These are phyloP conservation scores for Lates calcarifer DNA, from an alignment of 2,113 vertebrate species.

Conservation along the genomic window DNA sequence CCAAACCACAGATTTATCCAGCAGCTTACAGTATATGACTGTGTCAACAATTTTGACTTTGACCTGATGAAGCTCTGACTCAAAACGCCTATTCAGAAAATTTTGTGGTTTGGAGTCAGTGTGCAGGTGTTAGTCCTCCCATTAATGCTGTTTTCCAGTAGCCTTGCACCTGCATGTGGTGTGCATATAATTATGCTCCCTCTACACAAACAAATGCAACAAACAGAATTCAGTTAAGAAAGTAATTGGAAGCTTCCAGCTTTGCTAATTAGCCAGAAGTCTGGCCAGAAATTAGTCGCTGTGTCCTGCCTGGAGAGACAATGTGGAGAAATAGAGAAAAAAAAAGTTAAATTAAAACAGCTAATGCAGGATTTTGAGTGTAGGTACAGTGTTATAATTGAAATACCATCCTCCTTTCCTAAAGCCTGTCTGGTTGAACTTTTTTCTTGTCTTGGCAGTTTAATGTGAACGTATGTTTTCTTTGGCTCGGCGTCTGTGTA, in stretches of 20 bases:
- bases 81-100: too few relatives aligned
- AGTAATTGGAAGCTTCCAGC: slow-evolving; percentile 46
- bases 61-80: background rate
- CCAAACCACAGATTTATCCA: background rate
- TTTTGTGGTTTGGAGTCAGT: background rate
- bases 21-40: too few relatives aligned
- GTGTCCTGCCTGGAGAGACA: background rate
- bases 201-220: slow-evolving; percentile 13
- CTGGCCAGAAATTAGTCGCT: slow-evolving; percentile 10
- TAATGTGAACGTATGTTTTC: background rate
- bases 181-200: background rate
- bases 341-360: background rate
- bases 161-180: slow-evolving; percentile 36
- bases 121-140: slow-evolving; percentile 8
- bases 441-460: background rate
- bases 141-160: background rate
- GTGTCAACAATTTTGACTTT: too few relatives aligned
- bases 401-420: background rate
- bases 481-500: background rate
- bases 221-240: slow-evolving; percentile 13
- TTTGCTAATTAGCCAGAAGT: slow-evolving; percentile 36
- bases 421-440: background rate
- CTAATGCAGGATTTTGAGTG: background rate
- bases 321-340: background rate
- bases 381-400: background rate